These are phyloP conservation scores for Mobula birostris DNA, from an alignment of 2,113 vertebrate genomes.

Conservation along the genomic window DNA sequence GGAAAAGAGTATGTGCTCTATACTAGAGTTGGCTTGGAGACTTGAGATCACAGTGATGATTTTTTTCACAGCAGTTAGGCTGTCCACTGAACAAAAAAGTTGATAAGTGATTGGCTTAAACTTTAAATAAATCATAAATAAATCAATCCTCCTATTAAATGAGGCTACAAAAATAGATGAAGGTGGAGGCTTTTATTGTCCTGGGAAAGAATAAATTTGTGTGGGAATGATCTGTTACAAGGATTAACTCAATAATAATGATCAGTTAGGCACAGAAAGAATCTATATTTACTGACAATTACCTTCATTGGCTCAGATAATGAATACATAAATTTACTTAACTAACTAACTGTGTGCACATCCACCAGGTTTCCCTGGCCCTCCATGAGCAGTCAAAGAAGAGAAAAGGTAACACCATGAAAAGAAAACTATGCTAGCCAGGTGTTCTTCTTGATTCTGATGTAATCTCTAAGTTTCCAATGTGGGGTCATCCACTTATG, in stretches of 20 bases:
- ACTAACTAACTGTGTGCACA: too few species aligned
- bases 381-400: too few species aligned
- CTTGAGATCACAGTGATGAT: not conserved
- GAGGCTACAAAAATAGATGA: not conserved
- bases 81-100: not conserved
- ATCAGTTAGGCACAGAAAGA: not conserved
- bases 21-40: not conserved
- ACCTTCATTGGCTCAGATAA: too few species aligned
- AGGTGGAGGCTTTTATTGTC: not conserved
- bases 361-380: too few species aligned
- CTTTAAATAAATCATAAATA: not conserved
- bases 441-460: too few species aligned
- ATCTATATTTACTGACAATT: not conserved
- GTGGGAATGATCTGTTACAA: not conserved
- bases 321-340: too few species aligned
- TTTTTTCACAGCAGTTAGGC: not conserved
- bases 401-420: too few species aligned
- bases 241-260: not conserved
- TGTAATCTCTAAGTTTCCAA: too few species aligned
- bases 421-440: too few species aligned
- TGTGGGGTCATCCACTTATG: too few species aligned
- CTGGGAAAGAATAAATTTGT: not conserved
- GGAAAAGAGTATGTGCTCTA: not conserved
- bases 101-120: not conserved
- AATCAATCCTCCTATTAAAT: not conserved